phyloP scores from a whole-genome alignment of 2,888 invertebrate genomes.

The Tipula vernalis region DNA sequence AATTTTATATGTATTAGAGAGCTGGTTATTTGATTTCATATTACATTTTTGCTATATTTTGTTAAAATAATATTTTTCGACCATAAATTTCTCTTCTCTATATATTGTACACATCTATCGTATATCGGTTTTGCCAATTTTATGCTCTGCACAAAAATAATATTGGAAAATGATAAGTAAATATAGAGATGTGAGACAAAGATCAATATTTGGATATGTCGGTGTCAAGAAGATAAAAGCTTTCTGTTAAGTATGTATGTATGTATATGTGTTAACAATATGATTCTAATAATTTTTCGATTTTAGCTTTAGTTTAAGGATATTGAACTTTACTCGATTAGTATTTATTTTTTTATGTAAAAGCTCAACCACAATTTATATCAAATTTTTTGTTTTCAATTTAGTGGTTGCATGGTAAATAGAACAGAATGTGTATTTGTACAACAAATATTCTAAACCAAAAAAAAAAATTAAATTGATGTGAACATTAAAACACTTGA shows the following conservation, averaged over 20 bases:
- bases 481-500: background rate
- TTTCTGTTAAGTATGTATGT: background rate
- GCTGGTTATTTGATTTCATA: background rate
- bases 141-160: background rate
- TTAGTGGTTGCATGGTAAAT: background rate
- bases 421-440: background rate
- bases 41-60: background rate
- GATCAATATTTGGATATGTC: background rate
- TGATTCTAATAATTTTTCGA: background rate
- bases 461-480: background rate
- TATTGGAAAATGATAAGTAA: background rate
- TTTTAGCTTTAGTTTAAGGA: background rate
- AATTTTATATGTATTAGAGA: background rate
- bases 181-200: background rate
- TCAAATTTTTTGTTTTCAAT: background rate
- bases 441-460: background rate
- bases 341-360: too few relatives aligned
- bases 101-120: too few relatives aligned
- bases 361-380: background rate
- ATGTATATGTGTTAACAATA: background rate
- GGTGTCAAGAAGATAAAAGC: background rate
- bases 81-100: background rate
- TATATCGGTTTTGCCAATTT: background rate
- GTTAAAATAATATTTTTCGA: background rate
- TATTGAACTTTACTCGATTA: background rate